These are phyloP conservation scores for Diorhabda elongata DNA, from an alignment of 1,140 invertebrate genomes.

Conservation along the genomic window DNA sequence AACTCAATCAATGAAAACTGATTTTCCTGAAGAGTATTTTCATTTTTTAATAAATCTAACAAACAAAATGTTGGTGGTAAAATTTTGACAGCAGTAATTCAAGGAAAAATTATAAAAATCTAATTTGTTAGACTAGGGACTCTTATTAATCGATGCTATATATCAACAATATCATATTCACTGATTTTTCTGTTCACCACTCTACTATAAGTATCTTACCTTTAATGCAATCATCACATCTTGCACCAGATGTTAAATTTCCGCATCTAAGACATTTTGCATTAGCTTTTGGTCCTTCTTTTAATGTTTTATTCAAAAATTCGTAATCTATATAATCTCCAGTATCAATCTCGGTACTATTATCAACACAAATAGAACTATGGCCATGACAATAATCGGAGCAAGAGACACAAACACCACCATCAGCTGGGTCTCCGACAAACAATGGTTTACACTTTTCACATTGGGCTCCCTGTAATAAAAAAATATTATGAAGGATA, in stretches of 20 bases:
- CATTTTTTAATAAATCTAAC: too few relatives aligned
- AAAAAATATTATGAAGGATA: background rate
- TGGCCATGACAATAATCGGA: slow-evolving; percentile 87
- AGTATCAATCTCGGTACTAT: slow-evolving; percentile 32
- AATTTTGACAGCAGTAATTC: too few relatives aligned
- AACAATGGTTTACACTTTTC: slow-evolving; percentile 83
- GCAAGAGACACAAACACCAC: slow-evolving; percentile 83
- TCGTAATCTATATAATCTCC: slow-evolving; percentile 38
- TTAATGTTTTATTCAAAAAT: slow-evolving; percentile 53
- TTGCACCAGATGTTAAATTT: slow-evolving; percentile 78
- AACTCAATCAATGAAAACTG: too few relatives aligned
- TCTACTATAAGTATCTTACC: slow-evolving; percentile 54
- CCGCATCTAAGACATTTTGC: slow-evolving; percentile 82
- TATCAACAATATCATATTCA: too few relatives aligned
- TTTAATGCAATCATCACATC: slow-evolving; percentile 78
- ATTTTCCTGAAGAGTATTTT: too few relatives aligned
- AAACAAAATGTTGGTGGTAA: too few relatives aligned
- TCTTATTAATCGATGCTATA: too few relatives aligned
- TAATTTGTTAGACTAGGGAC: too few relatives aligned
- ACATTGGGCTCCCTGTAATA: slow-evolving; percentile 67
- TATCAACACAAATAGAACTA: slow-evolving; percentile 71
- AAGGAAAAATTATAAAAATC: too few relatives aligned
- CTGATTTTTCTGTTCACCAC: too few relatives aligned
- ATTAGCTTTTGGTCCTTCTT: slow-evolving; percentile 61
- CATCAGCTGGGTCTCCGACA: slow-evolving; percentile 85